Evolutionary conservation across 2,888 invertebrate genomes (phyloP), one percentile per base, ranked within the genome.

Genomic region (Marasmarcha lunaedactyla): DNA sequence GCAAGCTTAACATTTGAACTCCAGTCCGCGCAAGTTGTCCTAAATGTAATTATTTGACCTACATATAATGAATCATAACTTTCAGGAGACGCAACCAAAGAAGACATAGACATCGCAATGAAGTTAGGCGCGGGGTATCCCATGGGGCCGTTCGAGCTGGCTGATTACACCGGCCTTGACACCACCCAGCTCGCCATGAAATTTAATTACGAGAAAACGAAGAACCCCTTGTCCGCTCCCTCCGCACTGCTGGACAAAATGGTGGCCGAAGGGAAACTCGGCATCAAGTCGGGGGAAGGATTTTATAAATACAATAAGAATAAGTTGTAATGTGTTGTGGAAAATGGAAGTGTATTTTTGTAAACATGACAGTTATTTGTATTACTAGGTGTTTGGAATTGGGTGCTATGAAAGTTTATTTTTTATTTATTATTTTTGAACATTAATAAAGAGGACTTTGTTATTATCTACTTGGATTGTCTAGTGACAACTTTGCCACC

Each of bases 71-170:
- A 20, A 20, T 20, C 7, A 20, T 5, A 20, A 20, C 7, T 47
- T 45, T 0, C 60, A 88, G 89, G 89, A 15, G 90, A 90, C 62
- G 90, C 90, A 0, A 76, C 88, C 9, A 87, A 90, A 6, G 79
- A 86, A 52, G 95, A 96, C 64, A 92, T 96, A 42, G 96, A 96
- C 58, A 89, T 85, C 6, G 95, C 93, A 1, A 94, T 95, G 94
- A 95, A 95, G 69, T 72, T 95, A 11, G 95, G 95, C n/a, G 93
- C 93, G 2, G 91, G 92, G 0, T 89, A 93, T 71, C 95, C 95
- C 0, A 95, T 95, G 95, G 95, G 95, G 0, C 95, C 95, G 0
- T 87, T 96, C 52, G 94, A 95, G 66, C 69, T 96, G 30, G 83
- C 89, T 0, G 95, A 96, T 74, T 94, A 91, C 70, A 92, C 93